Base-by-base conservation (phyloP, 2,113 vertebrate genomes). In the Garra rufa region DNA sequence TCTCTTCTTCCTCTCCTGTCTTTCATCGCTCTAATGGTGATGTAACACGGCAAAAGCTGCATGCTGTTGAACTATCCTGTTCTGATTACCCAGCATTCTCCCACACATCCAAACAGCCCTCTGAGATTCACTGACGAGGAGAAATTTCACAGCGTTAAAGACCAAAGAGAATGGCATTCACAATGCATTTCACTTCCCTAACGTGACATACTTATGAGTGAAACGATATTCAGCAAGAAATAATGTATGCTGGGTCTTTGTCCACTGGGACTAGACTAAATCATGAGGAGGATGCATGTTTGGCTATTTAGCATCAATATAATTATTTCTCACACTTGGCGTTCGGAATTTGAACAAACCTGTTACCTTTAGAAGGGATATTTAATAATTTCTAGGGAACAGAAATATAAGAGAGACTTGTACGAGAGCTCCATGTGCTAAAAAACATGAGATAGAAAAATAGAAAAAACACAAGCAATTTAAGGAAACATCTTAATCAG, bases 1-100 rank as follows among this genome's bases (percentile, higher is more conserved):
- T 52, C 50, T 26, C n/a, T 77, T 30, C 7, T 15, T 65, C 77
- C 50, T 19, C 38, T 28, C 19, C 57, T 57, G 48, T 80, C 59
- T 78, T 61, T 43, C 76, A 76, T 61, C 55, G 10, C 6, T 43
- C 21, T 61, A 24, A 44, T 44, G 21, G 38, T 44, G 69, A 44
- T 71, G 69, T 71, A 71, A 71, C 69, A 71, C 0, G 17, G 41
- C 11, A 43, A 71, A 71, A 44, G 5, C 69, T 71, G 34, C 34
- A 69, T 73, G 70, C 11, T 15, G 70, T 26, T 73, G 44, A 75
- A 48, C 71, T 50, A 44, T 74, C n/a, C 44, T 50, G 24, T 48
- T 75, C 44, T 75, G 43, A 48, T 50, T 28, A 75, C 71, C 44
- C 44, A 75, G 44, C 71, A 75, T 75, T 75, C 71, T 50, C 44